phyloP scores from a whole-genome alignment of 2,888 invertebrate species.

The Agrotis segetum region DNA sequence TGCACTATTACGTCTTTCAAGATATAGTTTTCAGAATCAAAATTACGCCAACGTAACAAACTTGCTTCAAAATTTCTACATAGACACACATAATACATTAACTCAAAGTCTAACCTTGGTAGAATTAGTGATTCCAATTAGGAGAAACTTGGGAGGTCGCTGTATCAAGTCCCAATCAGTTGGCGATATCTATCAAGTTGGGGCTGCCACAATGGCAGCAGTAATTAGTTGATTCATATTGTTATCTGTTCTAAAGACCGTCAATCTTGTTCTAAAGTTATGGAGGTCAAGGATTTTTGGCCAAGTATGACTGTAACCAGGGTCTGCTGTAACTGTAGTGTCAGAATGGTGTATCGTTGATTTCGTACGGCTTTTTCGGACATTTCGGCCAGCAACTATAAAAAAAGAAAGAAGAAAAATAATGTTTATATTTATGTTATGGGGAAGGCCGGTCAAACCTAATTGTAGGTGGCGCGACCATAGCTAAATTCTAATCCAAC shows the following conservation, averaged over 20 bases:
- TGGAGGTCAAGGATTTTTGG: conserved; percentile 8
- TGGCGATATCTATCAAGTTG: conserved; percentile 49
- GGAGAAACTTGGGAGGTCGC: conserved; percentile 34
- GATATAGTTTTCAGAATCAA: neutral
- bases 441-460: no score
- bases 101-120: conserved; percentile 42
- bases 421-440: no score
- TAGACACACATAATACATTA: conserved; percentile 20
- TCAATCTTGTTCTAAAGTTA: conserved; percentile 34
- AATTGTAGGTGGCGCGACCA: no score
- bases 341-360: no score
- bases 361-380: no score
- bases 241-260: conserved; percentile 27
- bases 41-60: conserved; percentile 26
- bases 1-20: neutral
- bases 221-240: conserved; percentile 51
- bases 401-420: no score
- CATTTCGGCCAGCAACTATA: no score
- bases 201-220: conserved; percentile 40
- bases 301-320: no score
- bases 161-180: conserved; percentile 61
- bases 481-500: no score
- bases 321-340: no score
- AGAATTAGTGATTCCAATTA: conserved; percentile 59
- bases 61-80: conserved; percentile 1